phyloP scores from a whole-genome alignment of 1,140 invertebrate species.

The Bombus cullumanus region DNA sequence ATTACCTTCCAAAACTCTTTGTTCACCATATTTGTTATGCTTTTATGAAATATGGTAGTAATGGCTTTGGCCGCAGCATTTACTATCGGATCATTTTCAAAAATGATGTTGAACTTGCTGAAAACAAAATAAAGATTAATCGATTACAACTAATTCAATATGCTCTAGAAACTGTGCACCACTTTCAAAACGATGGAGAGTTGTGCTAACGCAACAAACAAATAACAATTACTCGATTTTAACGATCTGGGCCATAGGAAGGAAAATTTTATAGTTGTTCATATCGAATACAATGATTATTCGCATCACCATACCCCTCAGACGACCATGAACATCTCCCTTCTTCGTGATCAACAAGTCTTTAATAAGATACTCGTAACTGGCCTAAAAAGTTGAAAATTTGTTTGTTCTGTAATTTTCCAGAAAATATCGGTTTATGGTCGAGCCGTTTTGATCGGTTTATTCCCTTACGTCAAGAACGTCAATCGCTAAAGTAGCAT shows the following conservation, averaged over 20 bases:
- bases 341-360: slow-evolving; percentile 40
- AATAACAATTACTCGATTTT: slow-evolving; percentile 54
- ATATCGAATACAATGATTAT: slow-evolving; percentile 31
- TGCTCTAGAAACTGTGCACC: too few species aligned
- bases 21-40: slow-evolving; percentile 48
- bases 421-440: neutral
- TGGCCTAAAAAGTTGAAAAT: slow-evolving; percentile 54
- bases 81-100: slow-evolving; percentile 56
- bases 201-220: neutral
- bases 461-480: slow-evolving; percentile 58
- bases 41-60: neutral
- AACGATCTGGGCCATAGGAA: slow-evolving; percentile 53
- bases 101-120: slow-evolving; percentile 53
- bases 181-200: neutral
- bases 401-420: neutral
- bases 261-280: slow-evolving; percentile 1
- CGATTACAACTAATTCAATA: too few species aligned
- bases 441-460: neutral
- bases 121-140: neutral
- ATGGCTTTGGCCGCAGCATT: slow-evolving; percentile 54
- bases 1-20: neutral
- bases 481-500: slow-evolving; percentile 63
- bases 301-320: slow-evolving; percentile 22
- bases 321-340: slow-evolving; percentile 54
- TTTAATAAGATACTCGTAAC: slow-evolving; percentile 57